phyloP scores from a whole-genome alignment of 2,888 invertebrate species.

The Tetragnatha montana region DNA sequence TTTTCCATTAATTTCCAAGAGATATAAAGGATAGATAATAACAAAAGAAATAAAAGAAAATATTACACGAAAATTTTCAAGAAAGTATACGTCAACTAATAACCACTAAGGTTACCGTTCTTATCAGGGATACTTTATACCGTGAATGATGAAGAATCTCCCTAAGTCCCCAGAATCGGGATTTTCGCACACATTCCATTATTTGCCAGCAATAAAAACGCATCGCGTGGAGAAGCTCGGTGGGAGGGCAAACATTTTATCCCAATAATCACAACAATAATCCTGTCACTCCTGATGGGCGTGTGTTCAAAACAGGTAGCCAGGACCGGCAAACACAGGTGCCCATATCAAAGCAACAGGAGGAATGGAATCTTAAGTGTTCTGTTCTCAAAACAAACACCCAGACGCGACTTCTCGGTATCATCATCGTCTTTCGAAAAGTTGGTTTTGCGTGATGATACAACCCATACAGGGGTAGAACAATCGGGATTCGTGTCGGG shows the following conservation, averaged over 20 bases:
- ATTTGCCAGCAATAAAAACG: neutral
- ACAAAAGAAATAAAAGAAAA: no score
- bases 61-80: no score
- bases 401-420: conserved; percentile 25
- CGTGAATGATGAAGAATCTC: no score
- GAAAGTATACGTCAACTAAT: no score
- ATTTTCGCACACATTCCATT: neutral
- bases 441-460: conserved; percentile 10
- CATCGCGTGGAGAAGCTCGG: neutral
- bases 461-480: conserved; percentile 16
- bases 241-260: neutral
- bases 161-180: no score
- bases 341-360: conserved; percentile 5
- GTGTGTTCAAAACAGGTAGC: neutral
- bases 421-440: neutral
- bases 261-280: conserved; percentile 44
- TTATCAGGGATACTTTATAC: no score
- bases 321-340: conserved; percentile 16
- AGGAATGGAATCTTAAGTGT: conserved; percentile 42
- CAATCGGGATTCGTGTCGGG: conserved; percentile 18
- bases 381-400: conserved; percentile 42
- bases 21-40: no score
- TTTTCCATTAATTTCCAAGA: no score
- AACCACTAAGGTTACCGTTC: no score
- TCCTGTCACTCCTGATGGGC: conserved; percentile 17